A percentile compares a stretch with the other conserved stretches of the same genome.
Evolutionary conservation across 2,888 invertebrate genomes (phyloP).

Genomic region (Elegia similella): DNA sequence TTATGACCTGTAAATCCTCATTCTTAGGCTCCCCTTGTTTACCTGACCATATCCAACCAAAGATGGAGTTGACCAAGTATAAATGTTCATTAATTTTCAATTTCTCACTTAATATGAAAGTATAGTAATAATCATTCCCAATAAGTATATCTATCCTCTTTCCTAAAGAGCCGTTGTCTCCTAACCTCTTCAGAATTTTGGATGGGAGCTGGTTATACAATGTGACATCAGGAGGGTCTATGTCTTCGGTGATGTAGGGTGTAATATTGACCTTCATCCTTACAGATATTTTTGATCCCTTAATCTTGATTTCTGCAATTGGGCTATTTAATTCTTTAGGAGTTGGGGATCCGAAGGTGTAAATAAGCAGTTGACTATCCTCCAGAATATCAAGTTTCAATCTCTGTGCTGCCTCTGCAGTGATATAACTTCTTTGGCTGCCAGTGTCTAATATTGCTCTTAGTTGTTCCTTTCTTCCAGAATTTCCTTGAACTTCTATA

Average conservation of each 20-base stretch:
- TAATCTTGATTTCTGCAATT: neutral
- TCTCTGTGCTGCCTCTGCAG: neutral
- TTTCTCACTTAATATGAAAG: slow-evolving; percentile 23
- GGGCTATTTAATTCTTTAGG: slow-evolving; percentile 6
- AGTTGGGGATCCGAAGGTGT: slow-evolving; percentile 2
- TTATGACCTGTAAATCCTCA: slow-evolving; percentile 21
- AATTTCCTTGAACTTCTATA: too few relatives aligned
- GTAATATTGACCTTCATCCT: slow-evolving; percentile 13
- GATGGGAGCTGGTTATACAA: too few relatives aligned
- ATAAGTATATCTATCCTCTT: slow-evolving; percentile 24
- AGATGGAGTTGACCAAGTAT: slow-evolving; percentile 25
- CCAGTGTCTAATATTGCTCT: neutral
- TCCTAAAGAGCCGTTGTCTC: slow-evolving; percentile 24
- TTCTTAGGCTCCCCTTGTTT: neutral
- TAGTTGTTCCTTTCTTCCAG: too few relatives aligned
- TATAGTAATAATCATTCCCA: slow-evolving; percentile 30
- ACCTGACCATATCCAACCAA: slow-evolving; percentile 29
- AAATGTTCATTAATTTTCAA: slow-evolving; percentile 21
- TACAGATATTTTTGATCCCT: neutral
- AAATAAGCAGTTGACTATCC: neutral
- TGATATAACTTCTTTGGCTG: slow-evolving; percentile 12
- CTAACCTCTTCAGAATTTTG: slow-evolving; percentile 10
- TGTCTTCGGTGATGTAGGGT: neutral
- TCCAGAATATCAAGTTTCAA: neutral
- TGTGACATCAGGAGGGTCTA: too few relatives aligned